Evolutionary conservation across 30 jellyfish, hydroid and myxozoan genomes (phyloP), one percentile per base, ranked within the genome.

Genomic region (Pelagia noctiluca): DNA sequence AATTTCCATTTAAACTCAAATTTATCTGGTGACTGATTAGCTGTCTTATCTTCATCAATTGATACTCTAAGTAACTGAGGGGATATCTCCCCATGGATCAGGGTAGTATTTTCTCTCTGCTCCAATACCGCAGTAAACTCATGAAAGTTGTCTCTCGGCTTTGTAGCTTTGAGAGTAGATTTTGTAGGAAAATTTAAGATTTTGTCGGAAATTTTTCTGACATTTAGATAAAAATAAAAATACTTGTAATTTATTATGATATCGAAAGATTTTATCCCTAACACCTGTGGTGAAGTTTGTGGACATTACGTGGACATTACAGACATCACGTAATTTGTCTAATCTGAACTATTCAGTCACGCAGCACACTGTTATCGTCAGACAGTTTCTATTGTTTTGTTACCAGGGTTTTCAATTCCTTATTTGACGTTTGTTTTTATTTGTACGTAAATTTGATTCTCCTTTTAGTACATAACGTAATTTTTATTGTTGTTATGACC

Each of bases 161-260:
- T 90, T 54, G 94, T 89, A 46, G 90, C 90, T 65, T 76, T 87
- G 25, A 53, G 90, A 25, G 84, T 85, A 31, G 85, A 42, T 42
- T 42, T 42, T 42, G 57, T 42, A 8, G 57, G 57, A 42, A 42
- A 42, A 42, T 42, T 42, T 42, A 42, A 42, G 57, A 42, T 42
- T 42, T 42, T 42, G 57, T 42, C 57, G 57, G 57, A 42, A 42
- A 42, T 8, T 42, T 42, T 42, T 42, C 57, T 8, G 16, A 42
- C 8, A 42, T 42, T 8, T 42, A 42, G 57, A 42, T 42, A 42
- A 42, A 42, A 42, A 42, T 42, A 42, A 42, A 42, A 42, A 42
- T 42, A 5, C 57, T 42, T 16, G 57, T 42, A 42, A 42, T 42
- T 8, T 42, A 42, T 42, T 16, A 42, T 42, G 16, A 42, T 42